Evolutionary conservation across 2,113 vertebrate genomes (phyloP).

Genomic region (Pterophyllum scalare): DNA sequence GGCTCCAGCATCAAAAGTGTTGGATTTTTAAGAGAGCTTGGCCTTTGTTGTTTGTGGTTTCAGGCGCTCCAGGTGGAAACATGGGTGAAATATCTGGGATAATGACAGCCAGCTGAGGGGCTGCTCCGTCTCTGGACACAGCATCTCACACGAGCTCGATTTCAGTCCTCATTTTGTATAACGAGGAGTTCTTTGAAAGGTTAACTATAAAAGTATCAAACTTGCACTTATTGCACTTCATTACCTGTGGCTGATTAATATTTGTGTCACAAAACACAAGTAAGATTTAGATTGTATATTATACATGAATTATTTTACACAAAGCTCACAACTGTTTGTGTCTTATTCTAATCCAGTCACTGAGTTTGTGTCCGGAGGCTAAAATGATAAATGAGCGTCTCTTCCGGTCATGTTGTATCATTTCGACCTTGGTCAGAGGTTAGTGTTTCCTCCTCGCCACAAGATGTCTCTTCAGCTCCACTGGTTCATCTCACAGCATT

Average conservation of each 20-base stretch:
- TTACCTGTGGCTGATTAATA: background rate
- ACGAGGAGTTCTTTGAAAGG: background rate
- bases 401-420: slow-evolving; percentile 40
- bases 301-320: background rate
- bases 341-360: background rate
- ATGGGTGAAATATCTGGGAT: slow-evolving; percentile 45
- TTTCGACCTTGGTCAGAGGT: slow-evolving; percentile 46
- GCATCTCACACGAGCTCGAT: background rate
- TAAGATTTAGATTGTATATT: rapidly evolving
- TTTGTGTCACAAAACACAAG: background rate
- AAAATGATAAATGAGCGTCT: slow-evolving; percentile 33
- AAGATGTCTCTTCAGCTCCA: slow-evolving; percentile 71
- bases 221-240: background rate
- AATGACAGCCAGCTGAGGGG: slow-evolving; percentile 70
- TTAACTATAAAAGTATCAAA: background rate
- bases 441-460: slow-evolving; percentile 50
- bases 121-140: background rate
- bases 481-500: background rate
- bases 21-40: slow-evolving; percentile 10
- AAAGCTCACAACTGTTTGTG: background rate
- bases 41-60: slow-evolving; percentile 58
- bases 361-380: slow-evolving; percentile 10
- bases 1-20: slow-evolving; percentile 29
- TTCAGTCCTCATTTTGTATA: background rate
- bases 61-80: slow-evolving; percentile 53